Evolutionary conservation across 2,797 vertebrate species (phyloP).

Genomic region (Tauraco hartlaubi): DNA sequence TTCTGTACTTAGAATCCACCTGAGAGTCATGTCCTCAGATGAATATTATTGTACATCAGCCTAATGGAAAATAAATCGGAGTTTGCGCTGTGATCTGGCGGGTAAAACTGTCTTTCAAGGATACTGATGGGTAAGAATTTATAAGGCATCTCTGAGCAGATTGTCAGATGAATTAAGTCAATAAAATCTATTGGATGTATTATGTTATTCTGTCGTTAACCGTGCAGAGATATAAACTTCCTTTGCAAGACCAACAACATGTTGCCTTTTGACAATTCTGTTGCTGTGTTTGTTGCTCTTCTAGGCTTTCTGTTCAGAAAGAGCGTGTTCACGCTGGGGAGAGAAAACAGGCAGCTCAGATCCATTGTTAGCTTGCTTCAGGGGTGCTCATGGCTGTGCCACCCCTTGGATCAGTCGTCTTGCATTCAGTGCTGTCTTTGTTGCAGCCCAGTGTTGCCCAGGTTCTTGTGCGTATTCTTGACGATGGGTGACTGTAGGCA

Average conservation of each 20-base stretch:
- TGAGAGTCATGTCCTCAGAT: not conserved
- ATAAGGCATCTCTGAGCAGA: not conserved
- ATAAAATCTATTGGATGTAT: not conserved
- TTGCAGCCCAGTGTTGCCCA: no score
- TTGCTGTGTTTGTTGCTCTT: not conserved
- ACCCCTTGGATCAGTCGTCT: accelerated
- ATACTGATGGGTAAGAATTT: not conserved
- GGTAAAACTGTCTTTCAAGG: not conserved
- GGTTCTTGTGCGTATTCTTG: not conserved
- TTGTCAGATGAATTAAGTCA: not conserved
- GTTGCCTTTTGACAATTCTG: not conserved
- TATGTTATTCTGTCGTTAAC: not conserved
- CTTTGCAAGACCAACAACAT: not conserved
- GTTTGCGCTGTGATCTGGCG: not conserved
- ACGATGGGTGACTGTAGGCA: no score
- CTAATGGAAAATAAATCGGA: not conserved
- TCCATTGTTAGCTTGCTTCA: not conserved
- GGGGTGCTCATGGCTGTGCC: not conserved
- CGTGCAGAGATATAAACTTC: not conserved
- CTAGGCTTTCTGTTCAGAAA: not conserved
- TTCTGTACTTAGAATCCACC: not conserved
- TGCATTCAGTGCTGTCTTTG: not conserved
- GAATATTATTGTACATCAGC: not conserved
- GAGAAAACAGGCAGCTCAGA: not conserved
- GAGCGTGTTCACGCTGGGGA: not conserved